Evolutionary conservation across 1,140 invertebrate species (phyloP), one percentile per base, ranked within the genome.

Genomic region (Drosophila sucinea): DNA sequence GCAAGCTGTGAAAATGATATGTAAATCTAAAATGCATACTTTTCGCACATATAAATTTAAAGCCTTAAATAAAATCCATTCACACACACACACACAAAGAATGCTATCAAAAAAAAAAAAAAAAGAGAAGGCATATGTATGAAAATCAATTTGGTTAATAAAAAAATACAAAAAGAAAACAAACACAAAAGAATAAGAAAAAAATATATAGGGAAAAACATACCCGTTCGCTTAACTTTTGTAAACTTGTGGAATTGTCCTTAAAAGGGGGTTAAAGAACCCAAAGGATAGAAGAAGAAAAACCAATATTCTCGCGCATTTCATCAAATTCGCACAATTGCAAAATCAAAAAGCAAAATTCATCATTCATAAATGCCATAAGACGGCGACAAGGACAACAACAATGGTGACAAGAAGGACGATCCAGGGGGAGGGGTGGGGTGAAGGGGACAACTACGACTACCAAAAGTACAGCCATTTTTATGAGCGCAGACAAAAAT

Each of bases 361-460:
- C 77, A 89, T 89, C 84, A 89, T 89, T 79, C 79, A 89, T 80
- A 83, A 86, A 77, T 63, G 83, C 63, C 66, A 67, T 81, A 85
- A 73, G 67, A 55, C 51, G 76, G 44, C 68, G 60, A 78, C 73
- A 71, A 75, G 35, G 40, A 27, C 27, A 60, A 17, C 61, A 47
- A 47, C 44, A 47, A 25, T 7, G 8, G 1, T 23, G 8, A 27
- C 44, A 25, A 47, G 6, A 79, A 68, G 32, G 23, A 40, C 38
- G 23, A 54, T 44, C 61, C 17, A 17, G 17, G 17, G 17, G 17
- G 17, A 51, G 60, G 61, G 66, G 62, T 4, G 10, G 35, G 11
- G 11, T 3, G 10, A 38, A 3, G 6, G 68, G 64, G 65, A 62
- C 60, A 70, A 60, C 66, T 60, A 66, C 51, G 32, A 60, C 54